These are phyloP conservation scores for Drosophila asahinai DNA, from an alignment of 1,140 invertebrate species.

Conservation along the genomic window DNA sequence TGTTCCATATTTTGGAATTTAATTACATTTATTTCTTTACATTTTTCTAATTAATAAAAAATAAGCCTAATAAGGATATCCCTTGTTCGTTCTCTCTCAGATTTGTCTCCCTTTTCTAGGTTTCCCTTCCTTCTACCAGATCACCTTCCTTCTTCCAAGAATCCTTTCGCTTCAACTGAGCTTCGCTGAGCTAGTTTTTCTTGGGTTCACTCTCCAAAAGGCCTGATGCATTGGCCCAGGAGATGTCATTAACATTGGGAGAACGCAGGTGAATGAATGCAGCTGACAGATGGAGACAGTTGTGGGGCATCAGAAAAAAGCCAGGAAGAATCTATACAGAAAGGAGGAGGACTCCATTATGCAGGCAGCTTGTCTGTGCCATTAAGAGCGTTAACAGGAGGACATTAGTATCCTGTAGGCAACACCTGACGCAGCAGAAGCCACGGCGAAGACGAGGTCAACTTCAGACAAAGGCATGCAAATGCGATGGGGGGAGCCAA, in stretches of 20 bases:
- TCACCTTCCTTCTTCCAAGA: background rate
- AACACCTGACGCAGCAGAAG: constrained; percentile 68
- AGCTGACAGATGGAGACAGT: constrained; percentile 71
- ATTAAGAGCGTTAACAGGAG: constrained; percentile 75
- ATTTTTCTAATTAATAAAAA: background rate
- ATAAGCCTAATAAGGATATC: background rate
- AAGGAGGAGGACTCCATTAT: constrained; percentile 67
- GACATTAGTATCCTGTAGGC: constrained; percentile 74
- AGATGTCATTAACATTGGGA: constrained; percentile 78
- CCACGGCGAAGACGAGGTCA: constrained; percentile 61
- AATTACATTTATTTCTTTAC: background rate
- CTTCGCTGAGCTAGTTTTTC: constrained; percentile 61
- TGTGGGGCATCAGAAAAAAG: constrained; percentile 12
- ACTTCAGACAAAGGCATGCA: constrained; percentile 82
- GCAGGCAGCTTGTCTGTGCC: constrained; percentile 77
- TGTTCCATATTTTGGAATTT: background rate
- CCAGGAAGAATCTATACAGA: background rate
- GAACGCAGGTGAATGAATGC: constrained; percentile 78
- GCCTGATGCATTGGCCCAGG: constrained; percentile 73
- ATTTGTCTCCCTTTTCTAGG: background rate
- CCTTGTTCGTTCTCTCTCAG: background rate
- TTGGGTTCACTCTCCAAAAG: constrained; percentile 50
- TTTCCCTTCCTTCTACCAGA: background rate
- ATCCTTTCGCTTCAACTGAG: constrained; percentile 43
- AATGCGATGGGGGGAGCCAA: constrained; percentile 41